Base-by-base conservation (phyloP, 2,888 invertebrate genomes). In the Lithophane leautieri region DNA sequence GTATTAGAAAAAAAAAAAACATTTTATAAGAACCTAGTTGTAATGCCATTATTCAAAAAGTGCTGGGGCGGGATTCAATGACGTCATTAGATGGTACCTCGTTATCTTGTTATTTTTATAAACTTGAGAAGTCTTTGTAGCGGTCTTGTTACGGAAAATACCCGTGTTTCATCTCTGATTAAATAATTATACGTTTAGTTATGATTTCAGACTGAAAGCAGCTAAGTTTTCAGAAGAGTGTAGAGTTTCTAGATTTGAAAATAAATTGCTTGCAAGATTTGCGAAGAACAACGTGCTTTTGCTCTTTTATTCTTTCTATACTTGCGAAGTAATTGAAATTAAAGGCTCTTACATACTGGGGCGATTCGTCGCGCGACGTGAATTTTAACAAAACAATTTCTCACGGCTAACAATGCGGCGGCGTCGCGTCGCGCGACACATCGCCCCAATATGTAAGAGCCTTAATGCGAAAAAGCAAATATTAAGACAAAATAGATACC, bases 51-150 rank as follows among this genome's bases (percentile, higher is more conserved):
- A 50, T 67, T 68, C 34, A 76, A 61, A 42, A 76, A 68, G 42
- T 65, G 70, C 86, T 74, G 78, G 86, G 78, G 86, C 86, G 86
- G 76, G 71, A 66, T 77, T 65, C 63, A 76, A 63, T 76, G 81
- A 76, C 76, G 65, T 82, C 85, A 79, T 84, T 84, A 82, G 63
- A 47, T 65, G 56, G 9, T 80, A 65, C 70, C 76, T 70, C 67
- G 72, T 79, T 76, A 70, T 70, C 78, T 34, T 73, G 75, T 75
- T 82, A 81, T 78, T 82, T 83, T 81, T 70, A 69, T 70, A 54
- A 76, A 76, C 70, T 73, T 65, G 73, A 83, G 80, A 72, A 65
- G n/a, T 63, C 72, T 82, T 79, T 63, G 62, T 52, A 67, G 72
- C 69, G 79, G 50, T 73, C 67, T 70, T 58, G 70, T 80, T 79